These are phyloP conservation scores for Eilema caniola DNA, from an alignment of 2,888 invertebrate species.

Conservation along the genomic window DNA sequence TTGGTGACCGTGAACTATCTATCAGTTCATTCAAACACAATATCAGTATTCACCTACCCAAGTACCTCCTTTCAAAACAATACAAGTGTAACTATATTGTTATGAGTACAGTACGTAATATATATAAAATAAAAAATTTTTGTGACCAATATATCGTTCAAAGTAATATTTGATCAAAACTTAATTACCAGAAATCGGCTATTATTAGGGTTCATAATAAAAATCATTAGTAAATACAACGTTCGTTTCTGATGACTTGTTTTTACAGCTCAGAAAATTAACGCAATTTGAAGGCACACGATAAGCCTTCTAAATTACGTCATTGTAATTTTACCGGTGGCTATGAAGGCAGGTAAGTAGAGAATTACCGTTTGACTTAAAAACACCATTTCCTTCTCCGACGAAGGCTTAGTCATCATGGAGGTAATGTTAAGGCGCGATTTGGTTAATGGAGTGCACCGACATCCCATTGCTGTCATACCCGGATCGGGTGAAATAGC, in stretches of 20 bases:
- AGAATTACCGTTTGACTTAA: slow-evolving; percentile 12
- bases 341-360: slow-evolving; percentile 1
- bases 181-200: neutral
- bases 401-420: slow-evolving; percentile 14
- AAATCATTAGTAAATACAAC: neutral
- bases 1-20: too few species aligned
- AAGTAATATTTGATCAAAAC: neutral
- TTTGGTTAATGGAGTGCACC: slow-evolving; percentile 17
- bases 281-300: neutral
- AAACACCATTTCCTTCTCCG: slow-evolving; percentile 6
- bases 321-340: slow-evolving; percentile 1
- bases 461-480: neutral
- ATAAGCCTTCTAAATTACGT: slow-evolving; percentile 10
- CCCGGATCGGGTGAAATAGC: neutral
- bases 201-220: neutral
- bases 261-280: slow-evolving; percentile 1
- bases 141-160: neutral
- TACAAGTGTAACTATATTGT: too few species aligned
- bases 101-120: too few species aligned
- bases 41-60: too few species aligned
- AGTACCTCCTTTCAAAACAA: too few species aligned
- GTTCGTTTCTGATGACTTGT: neutral
- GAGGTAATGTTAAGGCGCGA: slow-evolving; percentile 10
- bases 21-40: too few species aligned
- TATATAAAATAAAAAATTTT: too few species aligned